Conservation (phyloP, 2,888 invertebrate genomes). For the Noctuana brunneofusca region DNA sequence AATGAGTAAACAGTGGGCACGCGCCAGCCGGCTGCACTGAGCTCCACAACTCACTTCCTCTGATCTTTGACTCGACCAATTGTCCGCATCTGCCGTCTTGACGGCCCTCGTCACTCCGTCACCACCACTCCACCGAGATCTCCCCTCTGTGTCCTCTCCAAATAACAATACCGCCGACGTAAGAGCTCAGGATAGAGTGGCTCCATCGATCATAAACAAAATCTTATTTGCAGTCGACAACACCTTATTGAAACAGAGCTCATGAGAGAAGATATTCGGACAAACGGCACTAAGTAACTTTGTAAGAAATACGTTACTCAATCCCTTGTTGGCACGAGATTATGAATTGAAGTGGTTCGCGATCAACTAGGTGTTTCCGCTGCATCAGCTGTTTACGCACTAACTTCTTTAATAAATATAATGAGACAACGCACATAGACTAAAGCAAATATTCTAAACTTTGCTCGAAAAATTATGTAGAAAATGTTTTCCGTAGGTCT, state of each 20-base stretch:
- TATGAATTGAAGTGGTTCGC: constrained; percentile 81
- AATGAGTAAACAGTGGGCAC: constrained; percentile 60
- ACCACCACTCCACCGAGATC: constrained; percentile 55
- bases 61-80: constrained; percentile 80
- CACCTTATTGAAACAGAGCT: constrained; percentile 17
- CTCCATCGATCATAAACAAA: constrained; percentile 41
- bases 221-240: constrained; percentile 42
- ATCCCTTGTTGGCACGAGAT: constrained; percentile 78
- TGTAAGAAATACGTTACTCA: constrained; percentile 77
- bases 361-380: constrained; percentile 80
- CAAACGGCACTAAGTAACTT: constrained; percentile 41
- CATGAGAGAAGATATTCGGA: constrained; percentile 26
- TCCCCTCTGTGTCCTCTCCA: constrained; percentile 43
- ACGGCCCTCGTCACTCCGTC: constrained; percentile 48
- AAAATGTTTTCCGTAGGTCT: background rate
- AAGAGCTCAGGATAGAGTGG: constrained; percentile 51
- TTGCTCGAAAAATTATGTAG: constrained; percentile 1
- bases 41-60: constrained; percentile 65
- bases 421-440: background rate
- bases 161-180: background rate
- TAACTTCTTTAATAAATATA: background rate
- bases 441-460: constrained; percentile 1
- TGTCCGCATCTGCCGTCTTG: constrained; percentile 75
- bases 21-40: constrained; percentile 54
- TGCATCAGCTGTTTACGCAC: constrained; percentile 65